Evolutionary conservation across 2,888 invertebrate genomes (phyloP).

Genomic region (Drosophila algonquin): DNA sequence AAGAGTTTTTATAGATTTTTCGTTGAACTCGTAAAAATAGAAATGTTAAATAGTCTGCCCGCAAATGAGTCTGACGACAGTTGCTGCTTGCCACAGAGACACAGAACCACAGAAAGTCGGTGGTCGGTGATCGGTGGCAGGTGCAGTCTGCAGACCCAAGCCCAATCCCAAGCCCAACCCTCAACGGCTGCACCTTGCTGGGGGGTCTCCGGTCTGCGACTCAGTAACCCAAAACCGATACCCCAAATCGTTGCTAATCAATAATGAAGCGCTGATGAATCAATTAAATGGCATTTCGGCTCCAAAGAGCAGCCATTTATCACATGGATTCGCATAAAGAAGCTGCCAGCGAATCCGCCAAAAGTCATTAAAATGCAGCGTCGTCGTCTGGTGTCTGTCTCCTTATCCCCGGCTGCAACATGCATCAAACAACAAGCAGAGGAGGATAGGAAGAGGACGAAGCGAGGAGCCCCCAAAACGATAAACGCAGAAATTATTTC

Average conservation of each 20-base stretch:
- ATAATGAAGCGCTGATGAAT: slow-evolving; percentile 67
- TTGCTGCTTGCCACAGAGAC: slow-evolving; percentile 15
- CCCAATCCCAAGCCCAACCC: slow-evolving; percentile 16
- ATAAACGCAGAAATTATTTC: slow-evolving; percentile 75
- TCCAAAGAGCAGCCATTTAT: slow-evolving; percentile 49
- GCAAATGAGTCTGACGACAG: slow-evolving; percentile 71
- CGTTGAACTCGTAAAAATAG: slow-evolving; percentile 73
- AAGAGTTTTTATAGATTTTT: slow-evolving; percentile 58
- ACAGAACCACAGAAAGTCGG: slow-evolving; percentile 7
- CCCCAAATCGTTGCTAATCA: slow-evolving; percentile 36
- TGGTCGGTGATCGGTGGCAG: slow-evolving; percentile 45
- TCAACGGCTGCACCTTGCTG: slow-evolving; percentile 45
- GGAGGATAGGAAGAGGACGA: neutral
- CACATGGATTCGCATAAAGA: slow-evolving; percentile 41
- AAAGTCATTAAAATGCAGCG: slow-evolving; percentile 52
- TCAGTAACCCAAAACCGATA: slow-evolving; percentile 45
- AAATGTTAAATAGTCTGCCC: slow-evolving; percentile 70
- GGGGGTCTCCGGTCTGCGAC: slow-evolving; percentile 20
- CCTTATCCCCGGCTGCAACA: slow-evolving; percentile 17
- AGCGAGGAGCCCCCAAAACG: slow-evolving; percentile 24
- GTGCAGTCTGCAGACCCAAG: slow-evolving; percentile 46
- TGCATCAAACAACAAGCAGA: slow-evolving; percentile 38
- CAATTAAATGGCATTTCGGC: slow-evolving; percentile 66
- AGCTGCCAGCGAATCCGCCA: slow-evolving; percentile 56
- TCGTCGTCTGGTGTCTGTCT: slow-evolving; percentile 32